Conservation (phyloP, 2,113 vertebrate genomes). For the Gila orcuttii region DNA sequence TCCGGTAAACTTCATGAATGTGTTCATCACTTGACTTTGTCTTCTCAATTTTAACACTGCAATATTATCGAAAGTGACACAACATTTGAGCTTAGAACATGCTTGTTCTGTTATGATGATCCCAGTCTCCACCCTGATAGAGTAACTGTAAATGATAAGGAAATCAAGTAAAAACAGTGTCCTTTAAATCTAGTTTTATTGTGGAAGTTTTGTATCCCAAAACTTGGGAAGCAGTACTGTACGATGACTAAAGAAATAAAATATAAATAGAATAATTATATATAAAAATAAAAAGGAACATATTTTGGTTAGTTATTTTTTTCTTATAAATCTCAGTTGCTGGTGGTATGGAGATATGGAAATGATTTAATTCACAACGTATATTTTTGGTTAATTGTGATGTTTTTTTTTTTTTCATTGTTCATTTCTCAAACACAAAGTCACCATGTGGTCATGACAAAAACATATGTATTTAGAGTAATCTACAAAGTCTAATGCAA, state of each 20-base stretch:
- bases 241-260: not conserved
- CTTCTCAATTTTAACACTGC: not conserved
- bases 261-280: too few relatives aligned
- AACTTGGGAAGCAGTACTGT: not conserved
- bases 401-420: not conserved
- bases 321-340: not conserved
- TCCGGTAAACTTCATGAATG: not conserved
- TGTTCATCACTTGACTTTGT: not conserved
- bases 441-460: not conserved
- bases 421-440: too few relatives aligned
- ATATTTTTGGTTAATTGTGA: not conserved
- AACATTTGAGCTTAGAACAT: not conserved
- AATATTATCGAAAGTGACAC: not conserved
- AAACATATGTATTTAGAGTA: not conserved
- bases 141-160: not conserved
- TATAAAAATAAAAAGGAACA: not conserved
- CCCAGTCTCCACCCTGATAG: not conserved
- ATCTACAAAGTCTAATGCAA: not conserved
- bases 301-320: not conserved
- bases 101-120: not conserved
- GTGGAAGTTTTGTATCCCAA: not conserved
- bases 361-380: not conserved
- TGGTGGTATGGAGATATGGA: not conserved
- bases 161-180: not conserved
- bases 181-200: not conserved